phyloP scores from a whole-genome alignment of 2,797 vertebrate genomes.

The Muraenolepis orangiensis region DNA sequence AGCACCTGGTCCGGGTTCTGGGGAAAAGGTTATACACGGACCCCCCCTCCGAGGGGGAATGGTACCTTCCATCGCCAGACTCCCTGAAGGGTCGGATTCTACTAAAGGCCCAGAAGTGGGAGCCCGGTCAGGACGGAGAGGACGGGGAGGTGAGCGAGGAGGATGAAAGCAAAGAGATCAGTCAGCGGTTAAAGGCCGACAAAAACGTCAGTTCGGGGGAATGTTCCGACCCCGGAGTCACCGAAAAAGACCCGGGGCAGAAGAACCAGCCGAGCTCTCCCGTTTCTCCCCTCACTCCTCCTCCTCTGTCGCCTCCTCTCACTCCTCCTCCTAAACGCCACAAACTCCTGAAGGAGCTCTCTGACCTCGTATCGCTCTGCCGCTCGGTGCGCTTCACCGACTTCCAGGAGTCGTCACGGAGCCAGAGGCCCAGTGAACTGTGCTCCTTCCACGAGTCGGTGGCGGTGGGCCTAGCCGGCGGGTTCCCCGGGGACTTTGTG shows the following conservation, averaged over 20 bases:
- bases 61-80: constrained; percentile 84
- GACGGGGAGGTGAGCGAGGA: constrained; percentile 90
- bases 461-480: constrained; percentile 81
- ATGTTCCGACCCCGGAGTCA: not conserved
- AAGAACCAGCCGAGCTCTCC: constrained; percentile 41
- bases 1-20: constrained; percentile 81
- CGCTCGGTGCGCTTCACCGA: constrained; percentile 83
- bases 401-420: constrained; percentile 81
- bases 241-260: constrained; percentile 56
- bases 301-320: constrained; percentile 17
- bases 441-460: constrained; percentile 87
- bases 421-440: constrained; percentile 87
- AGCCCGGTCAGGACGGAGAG: constrained; percentile 63
- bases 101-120: constrained; percentile 85
- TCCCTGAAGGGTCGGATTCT: constrained; percentile 83
- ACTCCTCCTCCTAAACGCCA: constrained; percentile 52
- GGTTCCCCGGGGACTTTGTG: constrained; percentile 86
- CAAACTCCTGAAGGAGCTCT: constrained; percentile 84
- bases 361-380: constrained; percentile 86
- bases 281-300: constrained; percentile 13
- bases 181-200: constrained; percentile 66
- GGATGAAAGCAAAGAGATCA: constrained; percentile 89
- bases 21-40: constrained; percentile 79
- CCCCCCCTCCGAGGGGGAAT: constrained; percentile 73
- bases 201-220: constrained; percentile 63